A percentile compares a stretch with the other conserved stretches of the same genome.
Conservation (phyloP, 30 jellyfish, hydroid and myxozoan species). For the Turritopsis dohrnii region DNA sequence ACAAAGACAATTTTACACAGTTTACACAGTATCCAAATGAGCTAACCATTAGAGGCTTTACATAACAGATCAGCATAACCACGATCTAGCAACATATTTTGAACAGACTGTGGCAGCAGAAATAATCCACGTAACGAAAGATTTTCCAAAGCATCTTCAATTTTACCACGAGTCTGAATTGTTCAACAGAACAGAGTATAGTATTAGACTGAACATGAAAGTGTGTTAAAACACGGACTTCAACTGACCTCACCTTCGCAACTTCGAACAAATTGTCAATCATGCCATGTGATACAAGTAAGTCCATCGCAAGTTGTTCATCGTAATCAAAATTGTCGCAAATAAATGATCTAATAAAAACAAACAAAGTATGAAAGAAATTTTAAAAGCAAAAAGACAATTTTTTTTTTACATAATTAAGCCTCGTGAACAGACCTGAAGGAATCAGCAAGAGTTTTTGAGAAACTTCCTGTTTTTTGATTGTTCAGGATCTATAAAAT, state of each 20-base stretch:
- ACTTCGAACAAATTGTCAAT: slow-evolving; percentile 73
- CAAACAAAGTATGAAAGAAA: too few relatives aligned
- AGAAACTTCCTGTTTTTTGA: slow-evolving; percentile 48
- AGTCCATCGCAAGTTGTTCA: slow-evolving; percentile 56
- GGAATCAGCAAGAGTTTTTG: slow-evolving; percentile 51
- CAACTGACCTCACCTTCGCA: slow-evolving; percentile 52
- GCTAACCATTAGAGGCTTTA: slow-evolving; percentile 40
- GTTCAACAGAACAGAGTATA: not conserved
- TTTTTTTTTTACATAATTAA: not conserved
- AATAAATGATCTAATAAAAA: slow-evolving; percentile 45
- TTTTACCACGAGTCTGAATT: slow-evolving; percentile 56
- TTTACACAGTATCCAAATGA: not conserved
- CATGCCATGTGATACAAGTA: slow-evolving; percentile 59
- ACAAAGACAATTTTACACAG: too few relatives aligned
- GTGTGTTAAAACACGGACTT: not conserved
- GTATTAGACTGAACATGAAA: not conserved
- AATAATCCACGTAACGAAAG: slow-evolving; percentile 55
- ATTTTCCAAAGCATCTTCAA: slow-evolving; percentile 55
- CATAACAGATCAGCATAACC: slow-evolving; percentile 71
- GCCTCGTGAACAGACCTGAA: slow-evolving; percentile 37
- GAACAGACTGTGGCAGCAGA: slow-evolving; percentile 36
- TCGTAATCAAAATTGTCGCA: slow-evolving; percentile 85
- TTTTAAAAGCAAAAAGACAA: not conserved
- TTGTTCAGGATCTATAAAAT: slow-evolving; percentile 43
- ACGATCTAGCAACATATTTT: slow-evolving; percentile 68